Evolutionary conservation across 2,113 vertebrate species (phyloP), one percentile per base, ranked within the genome.

Genomic region (Acanthisitta chloris): DNA sequence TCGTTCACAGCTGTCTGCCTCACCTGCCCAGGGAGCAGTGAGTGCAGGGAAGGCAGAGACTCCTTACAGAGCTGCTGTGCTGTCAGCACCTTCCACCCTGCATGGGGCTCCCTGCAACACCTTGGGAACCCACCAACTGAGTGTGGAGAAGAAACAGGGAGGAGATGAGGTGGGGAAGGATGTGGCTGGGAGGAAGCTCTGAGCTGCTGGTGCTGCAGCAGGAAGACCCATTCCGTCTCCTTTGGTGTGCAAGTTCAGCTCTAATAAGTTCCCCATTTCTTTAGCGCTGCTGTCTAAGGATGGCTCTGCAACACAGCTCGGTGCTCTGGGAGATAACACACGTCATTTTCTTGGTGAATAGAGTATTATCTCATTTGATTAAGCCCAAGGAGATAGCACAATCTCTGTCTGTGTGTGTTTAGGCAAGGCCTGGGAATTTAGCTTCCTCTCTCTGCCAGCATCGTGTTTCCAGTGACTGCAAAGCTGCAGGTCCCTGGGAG

Each of bases 181-280:
- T 18, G 8, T 0, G 1, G 7, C 4, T 2, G 14, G n/a, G 38
- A 43, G n/a, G n/a, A n/a, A n/a, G n/a, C n/a, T n/a, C n/a, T n/a
- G n/a, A n/a, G n/a, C n/a, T n/a, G n/a, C n/a, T n/a, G n/a, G n/a
- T n/a, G n/a, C n/a, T n/a, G n/a, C n/a, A n/a, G n/a, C n/a, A n/a
- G n/a, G n/a, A n/a, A 57, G 36, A 4, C 12, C 14, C 19, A 1
- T 34, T 69, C 45, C 19, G 20, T 36, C 74, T 65, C 40, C 31
- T 45, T 59, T 33, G 40, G 12, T n/a, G 28, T 29, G 43, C 31
- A 17, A 31, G 59, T 25, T 71, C 67, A 55, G 79, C 36, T 76
- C 57, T n/a, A 11, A 40, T 71, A 33, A 46, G 57, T 42, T 55
- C 49, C 62, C 58, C n/a, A 1, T 54, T n/a, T n/a, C 59, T 38